These are phyloP conservation scores for Lontra canadensis DNA, from an alignment of 2,113 vertebrate species.

Conservation along the genomic window DNA sequence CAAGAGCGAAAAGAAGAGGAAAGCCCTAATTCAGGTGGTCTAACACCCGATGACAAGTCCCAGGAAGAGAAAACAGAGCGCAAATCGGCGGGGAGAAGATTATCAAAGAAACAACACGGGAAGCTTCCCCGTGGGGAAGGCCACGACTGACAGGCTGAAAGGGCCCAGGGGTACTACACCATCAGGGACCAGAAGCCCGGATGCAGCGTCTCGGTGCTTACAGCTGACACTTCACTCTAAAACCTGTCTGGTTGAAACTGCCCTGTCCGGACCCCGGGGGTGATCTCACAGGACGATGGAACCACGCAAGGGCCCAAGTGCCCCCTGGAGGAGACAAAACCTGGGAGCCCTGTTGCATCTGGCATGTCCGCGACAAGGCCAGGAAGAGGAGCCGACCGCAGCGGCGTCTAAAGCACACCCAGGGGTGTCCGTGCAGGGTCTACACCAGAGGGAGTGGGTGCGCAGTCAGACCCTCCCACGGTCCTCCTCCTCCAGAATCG, in stretches of 20 bases:
- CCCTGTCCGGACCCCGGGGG: background rate
- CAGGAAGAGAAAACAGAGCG: background rate
- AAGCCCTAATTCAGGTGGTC: background rate
- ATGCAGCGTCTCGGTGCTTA: too few relatives aligned
- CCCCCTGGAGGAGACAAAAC: background rate
- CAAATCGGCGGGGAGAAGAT: background rate
- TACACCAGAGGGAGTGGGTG: background rate
- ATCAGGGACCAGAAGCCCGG: background rate
- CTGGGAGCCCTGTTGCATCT: background rate
- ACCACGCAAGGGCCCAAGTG: background rate
- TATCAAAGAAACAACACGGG: background rate
- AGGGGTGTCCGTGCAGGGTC: too few relatives aligned
- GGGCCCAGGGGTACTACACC: too few relatives aligned
- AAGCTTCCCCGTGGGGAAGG: background rate
- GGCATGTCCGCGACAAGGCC: background rate
- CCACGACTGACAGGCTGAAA: background rate
- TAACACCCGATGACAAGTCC: background rate
- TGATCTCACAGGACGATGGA: background rate
- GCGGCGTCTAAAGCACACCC: background rate
- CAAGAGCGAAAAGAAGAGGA: background rate
- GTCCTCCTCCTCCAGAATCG: background rate
- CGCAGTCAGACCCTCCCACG: accelerated
- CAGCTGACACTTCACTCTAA: background rate
- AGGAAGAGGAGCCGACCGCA: too few relatives aligned
- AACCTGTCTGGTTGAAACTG: too few relatives aligned